Conservation (phyloP, 1,140 invertebrate species). For the Ruditapes philippinarum region DNA sequence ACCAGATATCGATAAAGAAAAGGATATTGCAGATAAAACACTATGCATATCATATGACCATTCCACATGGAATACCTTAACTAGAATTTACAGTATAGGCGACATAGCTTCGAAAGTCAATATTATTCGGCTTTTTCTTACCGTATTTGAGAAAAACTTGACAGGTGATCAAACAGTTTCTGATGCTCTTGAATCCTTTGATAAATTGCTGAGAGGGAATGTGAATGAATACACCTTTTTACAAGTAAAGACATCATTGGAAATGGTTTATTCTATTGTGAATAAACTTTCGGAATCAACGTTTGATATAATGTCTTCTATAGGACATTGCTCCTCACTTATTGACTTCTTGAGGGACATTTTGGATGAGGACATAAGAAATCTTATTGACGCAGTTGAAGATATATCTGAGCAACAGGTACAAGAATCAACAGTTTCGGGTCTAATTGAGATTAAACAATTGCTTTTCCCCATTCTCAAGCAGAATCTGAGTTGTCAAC, state of each 20-base stretch:
- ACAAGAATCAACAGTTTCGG: slow-evolving; percentile 64
- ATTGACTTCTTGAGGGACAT: slow-evolving; percentile 58
- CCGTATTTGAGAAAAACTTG: too few relatives aligned
- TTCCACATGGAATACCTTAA: too few relatives aligned
- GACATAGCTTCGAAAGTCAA: too few relatives aligned
- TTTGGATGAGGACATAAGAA: slow-evolving; percentile 53
- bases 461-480: slow-evolving; percentile 49
- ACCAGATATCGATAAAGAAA: too few relatives aligned
- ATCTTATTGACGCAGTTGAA: slow-evolving; percentile 70
- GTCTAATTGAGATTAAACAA: slow-evolving; percentile 61
- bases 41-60: too few relatives aligned
- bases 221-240: neutral
- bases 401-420: slow-evolving; percentile 69
- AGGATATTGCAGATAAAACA: too few relatives aligned
- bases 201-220: neutral
- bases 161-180: too few relatives aligned
- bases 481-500: neutral
- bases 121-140: too few relatives aligned
- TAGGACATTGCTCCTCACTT: slow-evolving; percentile 36
- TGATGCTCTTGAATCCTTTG: too few relatives aligned
- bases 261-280: neutral
- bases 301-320: slow-evolving; percentile 43
- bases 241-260: neutral
- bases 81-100: too few relatives aligned
- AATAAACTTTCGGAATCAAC: neutral